Conservation (phyloP, 2,797 vertebrate species). For the Crocidura indochinensis region DNA sequence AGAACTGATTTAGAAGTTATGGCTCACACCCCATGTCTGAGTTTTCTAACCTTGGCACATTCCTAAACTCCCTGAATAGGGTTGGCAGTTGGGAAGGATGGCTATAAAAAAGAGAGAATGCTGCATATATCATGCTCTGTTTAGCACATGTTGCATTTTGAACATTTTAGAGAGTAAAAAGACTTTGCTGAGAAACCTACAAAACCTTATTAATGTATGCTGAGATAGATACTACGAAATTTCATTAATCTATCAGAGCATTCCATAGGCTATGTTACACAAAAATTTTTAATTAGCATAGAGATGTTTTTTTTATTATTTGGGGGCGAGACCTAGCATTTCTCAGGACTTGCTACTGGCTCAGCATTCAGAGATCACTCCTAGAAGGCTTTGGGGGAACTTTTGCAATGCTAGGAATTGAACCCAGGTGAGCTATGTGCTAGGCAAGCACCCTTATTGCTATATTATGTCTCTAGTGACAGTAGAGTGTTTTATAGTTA, state of each 20-base stretch:
- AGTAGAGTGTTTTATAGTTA: not conserved
- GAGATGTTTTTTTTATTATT: too few relatives aligned
- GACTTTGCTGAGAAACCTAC: slow-evolving; percentile 73
- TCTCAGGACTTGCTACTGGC: too few relatives aligned
- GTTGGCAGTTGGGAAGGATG: slow-evolving; percentile 80
- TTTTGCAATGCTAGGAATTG: too few relatives aligned
- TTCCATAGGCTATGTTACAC: slow-evolving; percentile 13
- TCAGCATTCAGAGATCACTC: too few relatives aligned
- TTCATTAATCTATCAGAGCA: slow-evolving; percentile 54
- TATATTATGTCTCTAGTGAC: too few relatives aligned
- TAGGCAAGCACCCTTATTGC: too few relatives aligned
- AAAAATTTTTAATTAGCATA: slow-evolving; percentile 33
- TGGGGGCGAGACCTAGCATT: too few relatives aligned
- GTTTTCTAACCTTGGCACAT: slow-evolving; percentile 86
- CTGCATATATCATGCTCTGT: slow-evolving; percentile 78
- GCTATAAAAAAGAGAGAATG: slow-evolving; percentile 84
- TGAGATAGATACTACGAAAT: slow-evolving; percentile 45
- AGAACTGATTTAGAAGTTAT: slow-evolving; percentile 86
- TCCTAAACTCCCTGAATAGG: slow-evolving; percentile 84
- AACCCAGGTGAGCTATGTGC: too few relatives aligned
- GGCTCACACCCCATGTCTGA: slow-evolving; percentile 83
- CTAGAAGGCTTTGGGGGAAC: too few relatives aligned
- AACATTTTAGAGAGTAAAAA: slow-evolving; percentile 84
- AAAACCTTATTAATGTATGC: not conserved
- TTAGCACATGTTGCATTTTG: slow-evolving; percentile 83